Evolutionary conservation across 1,140 invertebrate genomes (phyloP).

Genomic region (Anastatus disparis): DNA sequence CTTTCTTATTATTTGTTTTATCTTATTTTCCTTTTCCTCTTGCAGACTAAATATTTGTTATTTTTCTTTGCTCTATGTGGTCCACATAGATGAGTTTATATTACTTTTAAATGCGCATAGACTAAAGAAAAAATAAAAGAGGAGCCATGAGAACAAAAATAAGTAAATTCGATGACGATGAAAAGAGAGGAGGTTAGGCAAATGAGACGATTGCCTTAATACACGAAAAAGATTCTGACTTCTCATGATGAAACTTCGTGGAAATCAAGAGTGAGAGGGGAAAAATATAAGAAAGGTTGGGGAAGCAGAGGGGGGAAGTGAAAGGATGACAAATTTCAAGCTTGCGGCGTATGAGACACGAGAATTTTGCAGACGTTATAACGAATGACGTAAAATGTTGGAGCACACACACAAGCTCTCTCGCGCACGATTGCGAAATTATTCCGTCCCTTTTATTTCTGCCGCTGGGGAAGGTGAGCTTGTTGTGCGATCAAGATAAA

Average conservation of each 20-base stretch:
- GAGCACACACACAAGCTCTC: neutral
- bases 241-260: slow-evolving; percentile 22
- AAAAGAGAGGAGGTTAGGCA: too few species aligned
- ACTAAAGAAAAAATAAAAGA: neutral
- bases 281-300: too few species aligned
- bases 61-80: slow-evolving; percentile 4
- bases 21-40: too few species aligned
- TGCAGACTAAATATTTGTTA: too few species aligned
- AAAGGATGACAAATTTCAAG: slow-evolving; percentile 31
- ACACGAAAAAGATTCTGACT: slow-evolving; percentile 27
- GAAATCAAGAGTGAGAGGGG: too few species aligned
- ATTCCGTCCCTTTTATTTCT: slow-evolving; percentile 7
- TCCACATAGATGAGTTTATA: slow-evolving; percentile 34
- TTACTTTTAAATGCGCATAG: slow-evolving; percentile 25
- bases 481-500: neutral
- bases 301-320: neutral
- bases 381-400: slow-evolving; percentile 14
- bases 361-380: neutral
- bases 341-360: neutral
- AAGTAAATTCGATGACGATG: neutral
- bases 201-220: slow-evolving; percentile 37
- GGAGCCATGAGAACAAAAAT: neutral
- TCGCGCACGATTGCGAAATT: slow-evolving; percentile 3
- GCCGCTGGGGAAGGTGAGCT: too few species aligned
- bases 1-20: too few species aligned